Conservation (phyloP, 2,797 vertebrate genomes). For the Gymnoscopelus microlampas region DNA sequence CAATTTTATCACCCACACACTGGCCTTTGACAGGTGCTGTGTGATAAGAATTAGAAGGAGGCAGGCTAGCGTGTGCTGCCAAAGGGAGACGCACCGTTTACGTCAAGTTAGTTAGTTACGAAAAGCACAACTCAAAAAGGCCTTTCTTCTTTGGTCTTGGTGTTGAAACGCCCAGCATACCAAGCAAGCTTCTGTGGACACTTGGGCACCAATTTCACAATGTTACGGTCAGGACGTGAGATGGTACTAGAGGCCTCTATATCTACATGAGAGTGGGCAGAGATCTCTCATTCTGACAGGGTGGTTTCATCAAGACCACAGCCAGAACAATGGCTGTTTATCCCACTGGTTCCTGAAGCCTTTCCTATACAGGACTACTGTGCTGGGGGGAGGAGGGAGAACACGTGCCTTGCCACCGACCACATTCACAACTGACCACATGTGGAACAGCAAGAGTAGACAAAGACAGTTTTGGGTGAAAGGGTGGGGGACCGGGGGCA, state of each 20-base stretch:
- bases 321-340: slow-evolving; percentile 78
- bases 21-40: slow-evolving; percentile 58
- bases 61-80: slow-evolving; percentile 38
- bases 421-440: slow-evolving; percentile 37
- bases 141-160: slow-evolving; percentile 23
- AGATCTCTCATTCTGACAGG: slow-evolving; percentile 58
- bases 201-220: slow-evolving; percentile 32
- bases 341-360: slow-evolving; percentile 71
- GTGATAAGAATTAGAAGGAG: slow-evolving; percentile 70
- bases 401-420: slow-evolving; percentile 57
- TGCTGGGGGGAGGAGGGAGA: slow-evolving; percentile 47
- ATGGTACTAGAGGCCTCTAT: slow-evolving; percentile 14
- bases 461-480: slow-evolving; percentile 13
- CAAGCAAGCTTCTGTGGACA: slow-evolving; percentile 32
- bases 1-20: slow-evolving; percentile 62
- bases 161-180: background rate
- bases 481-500: background rate
- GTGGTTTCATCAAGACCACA: slow-evolving; percentile 62
- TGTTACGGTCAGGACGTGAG: slow-evolving; percentile 22
- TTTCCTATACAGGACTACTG: slow-evolving; percentile 64
- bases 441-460: slow-evolving; percentile 20
- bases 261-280: slow-evolving; percentile 49
- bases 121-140: slow-evolving; percentile 45
- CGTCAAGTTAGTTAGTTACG: slow-evolving; percentile 21
- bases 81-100: slow-evolving; percentile 56